phyloP scores from a whole-genome alignment of 2,888 invertebrate species.

The Sclerodermus sp. region DNA sequence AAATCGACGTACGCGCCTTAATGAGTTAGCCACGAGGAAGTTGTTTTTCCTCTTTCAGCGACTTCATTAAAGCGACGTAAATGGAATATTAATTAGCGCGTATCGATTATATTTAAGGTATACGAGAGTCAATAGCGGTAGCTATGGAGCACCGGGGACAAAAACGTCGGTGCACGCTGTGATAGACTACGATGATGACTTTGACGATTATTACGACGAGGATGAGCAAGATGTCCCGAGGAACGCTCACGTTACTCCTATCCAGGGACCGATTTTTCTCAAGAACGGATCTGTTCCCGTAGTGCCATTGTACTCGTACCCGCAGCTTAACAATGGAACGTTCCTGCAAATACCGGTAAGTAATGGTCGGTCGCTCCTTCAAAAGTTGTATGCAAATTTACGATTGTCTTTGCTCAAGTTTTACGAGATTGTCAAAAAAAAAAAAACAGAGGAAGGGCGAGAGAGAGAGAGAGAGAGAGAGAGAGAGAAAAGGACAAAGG shows the following conservation, averaged over 20 bases:
- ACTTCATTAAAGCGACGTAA: no score
- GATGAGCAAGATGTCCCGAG: conserved; percentile 47
- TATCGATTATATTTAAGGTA: conserved; percentile 32
- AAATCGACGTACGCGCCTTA: no score
- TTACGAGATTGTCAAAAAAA: no score
- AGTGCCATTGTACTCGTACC: conserved; percentile 83
- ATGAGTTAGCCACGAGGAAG: no score
- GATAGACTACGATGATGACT: conserved; percentile 69
- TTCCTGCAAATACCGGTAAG: conserved; percentile 90
- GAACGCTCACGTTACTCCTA: conserved; percentile 74
- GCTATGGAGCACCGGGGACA: conserved; percentile 42
- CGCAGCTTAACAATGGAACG: conserved; percentile 81
- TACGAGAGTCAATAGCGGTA: conserved; percentile 48
- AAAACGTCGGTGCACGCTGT: conserved; percentile 73
- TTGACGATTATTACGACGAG: conserved; percentile 67
- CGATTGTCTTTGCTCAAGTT: no score
- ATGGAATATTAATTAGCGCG: background rate
- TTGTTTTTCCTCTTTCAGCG: no score
- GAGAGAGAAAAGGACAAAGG: no score
- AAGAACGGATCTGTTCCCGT: conserved; percentile 86
- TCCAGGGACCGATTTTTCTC: conserved; percentile 84
- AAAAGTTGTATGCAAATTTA: no score
- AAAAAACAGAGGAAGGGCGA: no score
- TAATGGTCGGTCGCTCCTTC: no score
- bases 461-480: no score